Percentiles rank a stretch among this genome's conserved stretches.
phyloP scores from a whole-genome alignment of 1,140 invertebrate species.

The Aphelenchoides fujianensis region DNA sequence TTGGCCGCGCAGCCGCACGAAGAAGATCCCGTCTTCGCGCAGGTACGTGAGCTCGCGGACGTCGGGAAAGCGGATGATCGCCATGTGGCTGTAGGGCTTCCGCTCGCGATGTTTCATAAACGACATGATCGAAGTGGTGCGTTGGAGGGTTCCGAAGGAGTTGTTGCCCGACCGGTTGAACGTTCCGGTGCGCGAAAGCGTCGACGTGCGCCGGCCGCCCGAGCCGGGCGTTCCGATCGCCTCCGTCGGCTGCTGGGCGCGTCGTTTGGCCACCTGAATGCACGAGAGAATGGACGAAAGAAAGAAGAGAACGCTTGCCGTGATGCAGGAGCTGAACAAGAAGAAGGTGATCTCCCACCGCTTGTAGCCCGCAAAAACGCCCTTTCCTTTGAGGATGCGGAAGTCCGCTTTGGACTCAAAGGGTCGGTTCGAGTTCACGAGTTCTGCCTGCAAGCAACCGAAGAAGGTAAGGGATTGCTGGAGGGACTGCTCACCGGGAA shows the following conservation, averaged over 20 bases:
- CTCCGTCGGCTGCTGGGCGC: not conserved
- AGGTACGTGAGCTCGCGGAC: conserved; percentile 2
- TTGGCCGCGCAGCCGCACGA: conserved; percentile 1
- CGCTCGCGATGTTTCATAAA: not conserved
- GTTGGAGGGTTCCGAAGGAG: not conserved
- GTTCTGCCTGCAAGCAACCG: not conserved
- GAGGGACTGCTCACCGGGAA: conserved; percentile 3
- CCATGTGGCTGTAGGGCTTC: conserved; percentile 2
- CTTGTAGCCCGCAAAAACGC: not conserved
- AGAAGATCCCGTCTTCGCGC: conserved; percentile 6
- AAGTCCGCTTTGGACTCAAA: conserved; percentile 6
- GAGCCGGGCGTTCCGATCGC: not conserved
- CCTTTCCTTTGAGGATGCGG: not conserved
- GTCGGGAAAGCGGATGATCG: not conserved
- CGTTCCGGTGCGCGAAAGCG: not conserved
- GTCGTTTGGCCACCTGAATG: conserved; percentile 11
- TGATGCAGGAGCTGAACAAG: conserved; percentile 12
- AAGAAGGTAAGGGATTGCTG: not conserved
- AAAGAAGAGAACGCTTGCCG: not conserved
- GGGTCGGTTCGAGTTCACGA: not conserved
- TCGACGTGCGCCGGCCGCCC: conserved; percentile 1
- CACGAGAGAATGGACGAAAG: not conserved
- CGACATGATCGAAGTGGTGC: not conserved
- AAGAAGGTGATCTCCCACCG: not conserved
- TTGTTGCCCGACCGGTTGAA: not conserved